These are phyloP conservation scores for Trogon melanurus DNA, from an alignment of 2,113 vertebrate species.

Conservation along the genomic window DNA sequence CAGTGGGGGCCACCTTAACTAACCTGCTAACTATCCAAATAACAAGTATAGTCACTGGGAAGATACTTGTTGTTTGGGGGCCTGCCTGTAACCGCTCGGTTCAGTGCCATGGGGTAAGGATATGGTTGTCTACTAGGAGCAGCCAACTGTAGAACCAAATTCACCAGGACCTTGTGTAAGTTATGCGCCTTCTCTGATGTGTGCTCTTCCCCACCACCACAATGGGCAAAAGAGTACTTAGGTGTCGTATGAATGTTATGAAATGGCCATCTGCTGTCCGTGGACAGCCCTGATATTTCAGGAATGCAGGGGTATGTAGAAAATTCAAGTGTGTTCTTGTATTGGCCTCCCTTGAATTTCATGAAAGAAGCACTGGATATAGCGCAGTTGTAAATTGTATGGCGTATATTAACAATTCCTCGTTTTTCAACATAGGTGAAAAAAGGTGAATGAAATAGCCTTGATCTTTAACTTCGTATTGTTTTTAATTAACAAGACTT, in stretches of 20 bases:
- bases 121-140: neutral
- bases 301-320: neutral
- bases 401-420: neutral
- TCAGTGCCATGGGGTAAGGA: neutral
- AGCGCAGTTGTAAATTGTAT: neutral
- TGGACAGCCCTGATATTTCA: neutral
- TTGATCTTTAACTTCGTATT: neutral
- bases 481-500: neutral
- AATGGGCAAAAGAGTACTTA: neutral
- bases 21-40: neutral
- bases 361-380: neutral
- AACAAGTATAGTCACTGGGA: neutral
- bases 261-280: neutral
- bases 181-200: fast-evolving
- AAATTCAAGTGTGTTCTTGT: neutral
- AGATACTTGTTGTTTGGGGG: neutral
- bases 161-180: neutral
- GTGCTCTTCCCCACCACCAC: neutral
- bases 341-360: neutral
- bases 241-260: neutral
- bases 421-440: neutral
- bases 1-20: neutral
- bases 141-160: neutral
- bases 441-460: neutral
- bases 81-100: neutral